Evolutionary conservation across 2,797 vertebrate species (phyloP), one percentile per base, ranked within the genome.

Genomic region (Alauda arvensis): DNA sequence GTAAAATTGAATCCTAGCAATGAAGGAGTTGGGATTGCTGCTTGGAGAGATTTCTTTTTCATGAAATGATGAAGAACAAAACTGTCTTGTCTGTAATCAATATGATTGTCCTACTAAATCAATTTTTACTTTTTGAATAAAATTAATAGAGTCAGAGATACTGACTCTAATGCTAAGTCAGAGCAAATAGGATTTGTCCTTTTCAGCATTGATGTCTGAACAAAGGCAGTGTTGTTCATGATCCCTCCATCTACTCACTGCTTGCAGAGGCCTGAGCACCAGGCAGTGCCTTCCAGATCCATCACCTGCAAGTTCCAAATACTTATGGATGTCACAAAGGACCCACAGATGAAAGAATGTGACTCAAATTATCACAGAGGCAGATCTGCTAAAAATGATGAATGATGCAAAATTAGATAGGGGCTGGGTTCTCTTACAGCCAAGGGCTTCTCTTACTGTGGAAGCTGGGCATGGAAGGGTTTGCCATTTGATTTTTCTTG

Each of bases 71-170:
- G 52, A 88, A 88, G 43, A 78, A 72, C 31, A 78, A 86, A 83
- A 59, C 7, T 26, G 20, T 83, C 56, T 91, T 70, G 43, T 82
- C 78, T 67, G 62, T 77, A 91, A 84, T 51, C 79, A 65, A 72
- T 76, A 72, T 1, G 9, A 48, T 33, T 72, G 40, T 69, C 60
- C 42, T 62, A 51, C 60, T 83, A 92, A 89, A 91, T 78, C 25
- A 72, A 24, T 90, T 84, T 88, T 88, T 88, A 49, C 25, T 82
- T 86, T 88, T 74, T 56, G 71, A 66, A 76, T 88, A 86, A 84
- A 92, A 88, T 79, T 16, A 76, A 65, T 71, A 79, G 66, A 77
- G 63, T 76, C 67, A 83, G 75, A 85, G 48, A 37, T 42, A 53
- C 8, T 63, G 62, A 48, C 34, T 70, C 15, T 51, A 63, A 33